Base-by-base conservation (phyloP, 2,113 vertebrate genomes). In the Peromyscus californicus region DNA sequence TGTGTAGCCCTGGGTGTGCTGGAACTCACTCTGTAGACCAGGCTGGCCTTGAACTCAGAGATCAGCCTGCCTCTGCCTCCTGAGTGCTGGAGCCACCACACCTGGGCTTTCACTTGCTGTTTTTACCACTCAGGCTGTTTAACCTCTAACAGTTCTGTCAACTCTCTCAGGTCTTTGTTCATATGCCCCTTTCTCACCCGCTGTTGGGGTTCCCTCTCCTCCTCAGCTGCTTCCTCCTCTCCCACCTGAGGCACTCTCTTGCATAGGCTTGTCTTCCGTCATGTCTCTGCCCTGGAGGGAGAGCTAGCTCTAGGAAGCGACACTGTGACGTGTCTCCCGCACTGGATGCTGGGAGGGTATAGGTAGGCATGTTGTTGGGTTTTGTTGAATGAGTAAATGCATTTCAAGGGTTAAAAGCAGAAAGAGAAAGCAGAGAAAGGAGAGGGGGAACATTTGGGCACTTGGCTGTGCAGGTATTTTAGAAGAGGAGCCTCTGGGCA, bases 321-420 rank as follows among this genome's bases (percentile, higher is more conserved):
- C 48, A 22, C 39, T 42, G 17, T 1, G 7, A 7, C 1, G 36
- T 33, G 11, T 29, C 8, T 3, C 51, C 13, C 9, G 10, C n/a
- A n/a, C 61, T 48, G 7, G 12, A 57, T 1, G 26, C 45, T 21
- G 31, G 7, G 19, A 67, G 33, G 59, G 39, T n/a, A 31, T 2
- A 0, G 9, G 33, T 42, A 31, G 33, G 29, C 10, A 36, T 7
- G 11, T 42, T 57, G 1, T 12, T 7, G 21, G 2, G 31, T 36
- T 89, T 90, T 78, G 39, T 59, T 84, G 57, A 75, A 79, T 70
- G 74, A 76, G 54, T 63, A 79, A 54, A 39, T 7, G 22, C n/a
- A 65, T 45, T 17, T 5, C 33, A 24, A 19, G 91, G 79, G n/a
- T 70, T 84, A 57, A 92, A 63, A 63, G 19, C 26, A 74, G 61